Percentiles rank a stretch among this genome's conserved stretches.
Evolutionary conservation across 2,797 vertebrate species (phyloP).

Genomic region (Enteromius afrohamiltoni): DNA sequence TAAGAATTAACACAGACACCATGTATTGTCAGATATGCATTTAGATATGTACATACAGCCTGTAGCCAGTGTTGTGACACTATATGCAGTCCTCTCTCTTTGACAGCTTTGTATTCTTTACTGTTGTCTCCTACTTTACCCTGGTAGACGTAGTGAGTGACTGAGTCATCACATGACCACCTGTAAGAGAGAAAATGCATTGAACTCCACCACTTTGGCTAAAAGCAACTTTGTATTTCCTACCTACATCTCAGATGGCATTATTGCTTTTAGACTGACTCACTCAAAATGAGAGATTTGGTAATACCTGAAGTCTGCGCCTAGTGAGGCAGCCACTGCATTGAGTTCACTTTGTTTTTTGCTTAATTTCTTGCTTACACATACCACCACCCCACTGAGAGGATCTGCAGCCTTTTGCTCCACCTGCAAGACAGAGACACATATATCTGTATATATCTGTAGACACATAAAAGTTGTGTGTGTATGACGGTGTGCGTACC

Average conservation of each 20-base stretch:
- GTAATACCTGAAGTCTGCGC: slow-evolving; percentile 93
- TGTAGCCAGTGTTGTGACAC: slow-evolving; percentile 96
- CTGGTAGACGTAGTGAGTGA: slow-evolving; percentile 88
- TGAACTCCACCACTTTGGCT: neutral
- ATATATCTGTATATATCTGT: slow-evolving; percentile 5
- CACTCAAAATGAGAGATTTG: neutral
- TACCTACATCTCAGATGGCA: neutral
- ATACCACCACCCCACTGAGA: slow-evolving; percentile 85
- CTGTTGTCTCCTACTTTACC: slow-evolving; percentile 91
- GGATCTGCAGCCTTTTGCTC: slow-evolving; percentile 77
- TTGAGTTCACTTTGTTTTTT: slow-evolving; percentile 93
- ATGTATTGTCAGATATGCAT: neutral
- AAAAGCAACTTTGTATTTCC: neutral
- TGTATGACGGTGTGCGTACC: slow-evolving; percentile 68
- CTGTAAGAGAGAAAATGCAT: slow-evolving; percentile 66
- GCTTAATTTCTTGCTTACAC: slow-evolving; percentile 92
- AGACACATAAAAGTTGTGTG: neutral
- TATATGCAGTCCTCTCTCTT: slow-evolving; percentile 88
- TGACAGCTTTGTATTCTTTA: slow-evolving; percentile 91
- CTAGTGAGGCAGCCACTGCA: slow-evolving; percentile 88
- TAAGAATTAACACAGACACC: neutral
- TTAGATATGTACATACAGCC: slow-evolving; percentile 77
- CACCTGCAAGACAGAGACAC: slow-evolving; percentile 36
- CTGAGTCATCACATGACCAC: slow-evolving; percentile 93
- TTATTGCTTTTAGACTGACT: neutral